phyloP scores from a whole-genome alignment of 2,797 vertebrate species.

The Rhynchotus rufescens region DNA sequence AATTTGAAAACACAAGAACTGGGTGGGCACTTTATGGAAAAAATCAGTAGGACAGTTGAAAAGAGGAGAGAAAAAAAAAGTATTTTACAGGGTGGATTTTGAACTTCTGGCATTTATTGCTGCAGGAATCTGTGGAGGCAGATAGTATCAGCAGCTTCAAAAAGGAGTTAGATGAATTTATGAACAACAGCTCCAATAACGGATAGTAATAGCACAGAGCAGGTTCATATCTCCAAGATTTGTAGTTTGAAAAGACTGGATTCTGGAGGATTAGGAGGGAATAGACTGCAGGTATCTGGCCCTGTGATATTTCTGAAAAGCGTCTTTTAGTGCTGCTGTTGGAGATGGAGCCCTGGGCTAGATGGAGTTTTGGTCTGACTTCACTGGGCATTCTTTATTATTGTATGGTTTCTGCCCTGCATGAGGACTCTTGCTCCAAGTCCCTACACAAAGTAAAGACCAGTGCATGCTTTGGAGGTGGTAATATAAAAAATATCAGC shows the following conservation, averaged over 20 bases:
- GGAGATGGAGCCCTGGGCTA: background rate
- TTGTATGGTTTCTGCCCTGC: background rate
- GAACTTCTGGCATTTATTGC: background rate
- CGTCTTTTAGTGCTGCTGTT: background rate
- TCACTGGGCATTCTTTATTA: background rate
- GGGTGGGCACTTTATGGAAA: background rate
- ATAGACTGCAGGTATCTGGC: background rate
- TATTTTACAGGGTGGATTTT: background rate
- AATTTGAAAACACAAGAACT: background rate
- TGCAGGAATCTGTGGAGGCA: background rate
- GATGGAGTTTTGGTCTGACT: background rate
- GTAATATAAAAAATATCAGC: background rate
- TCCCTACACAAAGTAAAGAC: fast-evolving
- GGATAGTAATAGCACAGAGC: background rate
- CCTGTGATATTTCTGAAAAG: background rate
- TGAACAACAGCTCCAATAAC: background rate
- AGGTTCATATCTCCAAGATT: background rate
- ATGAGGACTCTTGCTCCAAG: background rate
- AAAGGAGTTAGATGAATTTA: background rate
- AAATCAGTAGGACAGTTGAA: background rate
- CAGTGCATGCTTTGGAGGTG: background rate
- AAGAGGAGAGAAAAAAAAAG: background rate
- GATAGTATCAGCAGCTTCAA: background rate
- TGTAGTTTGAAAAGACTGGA: background rate
- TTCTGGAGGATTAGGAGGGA: background rate